phyloP scores from a whole-genome alignment of 2,888 invertebrate genomes.

The Epirrita christyi region DNA sequence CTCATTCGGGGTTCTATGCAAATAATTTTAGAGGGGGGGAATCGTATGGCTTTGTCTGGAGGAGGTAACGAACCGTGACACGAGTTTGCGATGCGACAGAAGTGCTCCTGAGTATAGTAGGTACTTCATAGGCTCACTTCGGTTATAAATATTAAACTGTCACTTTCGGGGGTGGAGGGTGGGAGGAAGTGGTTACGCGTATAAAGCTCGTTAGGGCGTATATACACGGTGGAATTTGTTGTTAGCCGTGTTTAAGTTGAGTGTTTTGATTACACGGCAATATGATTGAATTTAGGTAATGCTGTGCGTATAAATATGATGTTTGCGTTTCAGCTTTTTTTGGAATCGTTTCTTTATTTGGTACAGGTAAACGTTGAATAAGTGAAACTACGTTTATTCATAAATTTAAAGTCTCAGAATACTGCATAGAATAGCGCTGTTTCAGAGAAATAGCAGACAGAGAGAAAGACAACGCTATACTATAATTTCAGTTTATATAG shows the following conservation, averaged over 20 bases:
- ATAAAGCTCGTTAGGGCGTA: constrained; percentile 66
- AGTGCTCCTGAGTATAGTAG: constrained; percentile 59
- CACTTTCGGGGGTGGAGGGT: constrained; percentile 48
- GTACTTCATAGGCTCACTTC: constrained; percentile 68
- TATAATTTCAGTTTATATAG: no score
- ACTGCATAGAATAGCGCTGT: no score
- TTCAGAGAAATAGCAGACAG: no score
- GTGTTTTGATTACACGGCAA: constrained; percentile 32
- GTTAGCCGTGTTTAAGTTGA: constrained; percentile 48
- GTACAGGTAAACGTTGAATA: no score
- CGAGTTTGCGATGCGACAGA: constrained; percentile 77
- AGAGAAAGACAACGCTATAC: no score
- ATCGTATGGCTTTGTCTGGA: constrained; percentile 83
- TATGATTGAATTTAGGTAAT: constrained; percentile 26
- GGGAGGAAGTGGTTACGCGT: constrained; percentile 65
- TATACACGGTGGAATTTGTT: constrained; percentile 52
- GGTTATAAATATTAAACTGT: constrained; percentile 80
- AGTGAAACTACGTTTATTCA: no score
- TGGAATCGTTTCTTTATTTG: no score
- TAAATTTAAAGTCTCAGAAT: no score
- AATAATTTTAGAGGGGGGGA: constrained; percentile 79
- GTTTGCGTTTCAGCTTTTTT: no score
- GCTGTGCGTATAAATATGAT: background rate
- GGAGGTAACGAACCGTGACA: constrained; percentile 80
- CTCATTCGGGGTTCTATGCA: constrained; percentile 84